Percentiles rank a stretch among this genome's conserved stretches.
Conservation (phyloP, 2,888 invertebrate genomes). For the Aspidiotus destructor region DNA sequence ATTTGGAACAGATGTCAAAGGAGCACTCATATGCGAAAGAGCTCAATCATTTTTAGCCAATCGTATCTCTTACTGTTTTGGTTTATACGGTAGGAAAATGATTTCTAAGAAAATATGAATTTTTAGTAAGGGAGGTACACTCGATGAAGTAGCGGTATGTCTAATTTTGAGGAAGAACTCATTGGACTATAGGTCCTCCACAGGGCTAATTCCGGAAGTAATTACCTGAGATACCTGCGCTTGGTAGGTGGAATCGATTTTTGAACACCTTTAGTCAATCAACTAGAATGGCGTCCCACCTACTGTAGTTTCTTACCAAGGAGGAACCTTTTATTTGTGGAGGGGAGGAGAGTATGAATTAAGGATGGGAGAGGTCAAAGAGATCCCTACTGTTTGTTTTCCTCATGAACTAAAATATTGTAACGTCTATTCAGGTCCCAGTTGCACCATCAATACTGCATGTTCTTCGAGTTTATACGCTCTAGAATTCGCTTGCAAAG, state of each 20-base stretch:
- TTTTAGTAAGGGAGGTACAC: background rate
- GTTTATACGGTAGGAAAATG: conserved; percentile 53
- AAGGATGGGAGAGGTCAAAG: too few relatives aligned
- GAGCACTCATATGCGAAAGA: conserved; percentile 64
- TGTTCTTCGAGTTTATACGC: conserved; percentile 56
- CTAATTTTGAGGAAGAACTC: background rate
- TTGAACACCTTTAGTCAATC: too few relatives aligned
- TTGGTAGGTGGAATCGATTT: too few relatives aligned
- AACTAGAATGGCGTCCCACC: too few relatives aligned
- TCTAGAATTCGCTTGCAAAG: conserved; percentile 46
- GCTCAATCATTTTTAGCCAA: conserved; percentile 80
- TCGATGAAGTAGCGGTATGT: background rate
- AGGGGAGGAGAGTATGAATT: too few relatives aligned
- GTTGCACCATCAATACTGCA: conserved; percentile 54
- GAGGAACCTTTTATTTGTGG: too few relatives aligned
- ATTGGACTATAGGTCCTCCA: too few relatives aligned
- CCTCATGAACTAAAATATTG: background rate
- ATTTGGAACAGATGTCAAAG: conserved; percentile 52
- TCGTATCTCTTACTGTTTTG: conserved; percentile 77
- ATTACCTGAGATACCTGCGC: too few relatives aligned
- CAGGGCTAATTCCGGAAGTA: too few relatives aligned
- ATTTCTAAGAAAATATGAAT: background rate
- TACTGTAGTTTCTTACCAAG: too few relatives aligned
- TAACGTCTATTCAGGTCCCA: conserved; percentile 43
- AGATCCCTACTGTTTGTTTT: too few relatives aligned